Evolutionary conservation across 2,797 vertebrate species (phyloP).

Genomic region (Xenentodon cancila): DNA sequence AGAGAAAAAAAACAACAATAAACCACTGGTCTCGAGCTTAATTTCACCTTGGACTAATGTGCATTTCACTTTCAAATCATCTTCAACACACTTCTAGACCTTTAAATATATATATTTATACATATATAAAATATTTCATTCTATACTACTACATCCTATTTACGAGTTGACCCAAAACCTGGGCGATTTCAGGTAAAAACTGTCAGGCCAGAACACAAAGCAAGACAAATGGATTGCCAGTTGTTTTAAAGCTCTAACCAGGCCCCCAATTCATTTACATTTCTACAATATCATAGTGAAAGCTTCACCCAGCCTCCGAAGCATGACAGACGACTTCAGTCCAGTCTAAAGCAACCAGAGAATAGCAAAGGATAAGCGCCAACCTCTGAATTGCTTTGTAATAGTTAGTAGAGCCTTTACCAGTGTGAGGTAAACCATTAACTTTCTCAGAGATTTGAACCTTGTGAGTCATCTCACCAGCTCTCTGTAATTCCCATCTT

Average conservation of each 20-base stretch:
- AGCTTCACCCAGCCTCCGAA: slow-evolving; percentile 26
- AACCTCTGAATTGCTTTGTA: slow-evolving; percentile 29
- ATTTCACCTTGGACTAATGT: slow-evolving; percentile 6
- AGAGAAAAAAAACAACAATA: slow-evolving; percentile 1
- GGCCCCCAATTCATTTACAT: slow-evolving; percentile 41
- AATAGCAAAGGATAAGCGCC: slow-evolving; percentile 12
- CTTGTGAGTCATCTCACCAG: slow-evolving; percentile 85
- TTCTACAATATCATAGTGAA: slow-evolving; percentile 42
- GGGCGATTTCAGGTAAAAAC: slow-evolving; percentile 24
- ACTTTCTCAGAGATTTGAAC: slow-evolving; percentile 2
- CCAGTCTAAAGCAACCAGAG: slow-evolving; percentile 28
- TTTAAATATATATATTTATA: no score
- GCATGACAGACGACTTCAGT: slow-evolving; percentile 51
- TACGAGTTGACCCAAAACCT: slow-evolving; percentile 25
- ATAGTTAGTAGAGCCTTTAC: slow-evolving; percentile 12
- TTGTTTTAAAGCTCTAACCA: slow-evolving; percentile 40
- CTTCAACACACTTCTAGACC: slow-evolving; percentile 8
- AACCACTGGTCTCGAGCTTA: not conserved
- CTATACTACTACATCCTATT: slow-evolving; percentile 28
- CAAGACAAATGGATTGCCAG: slow-evolving; percentile 34
- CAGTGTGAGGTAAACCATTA: slow-evolving; percentile 1
- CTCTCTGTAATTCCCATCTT: slow-evolving; percentile 92
- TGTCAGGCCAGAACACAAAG: slow-evolving; percentile 31
- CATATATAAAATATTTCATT: not conserved
- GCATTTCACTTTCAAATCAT: slow-evolving; percentile 18